Evolutionary conservation across 1,140 invertebrate species (phyloP), one percentile per base, ranked within the genome.

Genomic region (Brachionus paranguensis): DNA sequence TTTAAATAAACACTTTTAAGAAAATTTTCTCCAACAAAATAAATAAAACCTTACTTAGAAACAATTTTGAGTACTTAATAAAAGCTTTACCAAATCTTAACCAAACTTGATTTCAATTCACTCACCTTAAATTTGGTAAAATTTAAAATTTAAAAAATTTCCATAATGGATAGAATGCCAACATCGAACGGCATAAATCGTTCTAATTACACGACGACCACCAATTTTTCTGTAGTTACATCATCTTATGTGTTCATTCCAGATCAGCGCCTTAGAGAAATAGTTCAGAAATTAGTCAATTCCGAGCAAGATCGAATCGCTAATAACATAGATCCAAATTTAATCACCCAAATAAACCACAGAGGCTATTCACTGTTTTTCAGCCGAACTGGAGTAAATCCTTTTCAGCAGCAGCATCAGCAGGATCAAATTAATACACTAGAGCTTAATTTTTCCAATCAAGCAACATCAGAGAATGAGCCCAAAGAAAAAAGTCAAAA

Each of bases 291-390:
- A 43, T 60, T 81, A 27, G 53, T 81, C 27, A 47, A 14, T 20
- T 81, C 78, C 1, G 78, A 81, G 33, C 33, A 68, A 41, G 78
- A 81, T 20, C 78, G 78, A 12, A 37, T 68, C 2, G 53, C 33
- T 17, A 81, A 81, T 12, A 68, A 68, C 11, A 24, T 81, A 14
- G 78, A 81, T 37, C 78, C 78, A 12, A 68, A 64, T 27, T 60
- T 81, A 37, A 64, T 81, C 3, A 81, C 78, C 33, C 78, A 81
- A 20, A 81, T 81, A n/a, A 68, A 81, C 11, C 78, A 81, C 41
- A 29, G 37, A 20, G 78, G 78, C 60, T 81, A 64, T 68, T 43
- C 33, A 12, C 20, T 81, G 8, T 81, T 64, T 45, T 81, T 81
- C 65, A 68, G 78, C 33, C 27, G 53, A 2, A 81, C 33, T 47